Base-by-base conservation (phyloP, 1,140 invertebrate genomes). In the Brachystomella parvula region DNA sequence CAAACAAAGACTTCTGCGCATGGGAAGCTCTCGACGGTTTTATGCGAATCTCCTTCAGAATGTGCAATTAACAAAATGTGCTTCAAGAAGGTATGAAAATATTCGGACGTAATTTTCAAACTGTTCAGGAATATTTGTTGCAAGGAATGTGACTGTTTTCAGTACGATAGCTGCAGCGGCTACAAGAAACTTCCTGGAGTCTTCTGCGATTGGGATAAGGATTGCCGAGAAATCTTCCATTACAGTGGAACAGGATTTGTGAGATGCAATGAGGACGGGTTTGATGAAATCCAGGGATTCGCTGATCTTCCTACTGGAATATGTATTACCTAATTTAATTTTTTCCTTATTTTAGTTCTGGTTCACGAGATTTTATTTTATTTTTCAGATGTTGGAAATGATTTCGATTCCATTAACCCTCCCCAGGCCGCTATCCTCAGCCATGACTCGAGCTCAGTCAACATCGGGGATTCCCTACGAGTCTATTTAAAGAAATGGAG, bases 21-120 rank as follows among this genome's bases (percentile, higher is more conserved):
- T 1, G 64, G 64, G 21, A 57, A 53, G 26, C 30, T 70, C n/a
- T 63, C 64, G 0, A 66, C 60, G 24, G 35, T 70, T 47, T 63
- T 53, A 39, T 70, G 68, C 47, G 32, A 59, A 0, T 65, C 68
- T 30, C 68, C 68, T 3, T 59, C 32, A 2, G 68, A 70, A 33
- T 70, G 68, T 57, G 3, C 56, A n/a, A 66, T 70, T 53, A 70
- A 70, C 29, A 29, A 47, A 21, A 53, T 66, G 12, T 70, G 68
- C 28, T 39, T 70, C 12, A n/a, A 65, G 33, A 65, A 69, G 63
- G 67, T 68, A 26, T 3, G 21, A 47, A 12, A 9, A 12, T 9
- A 61, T 30, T 32, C 6, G 32, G 15, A 30, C 15, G 32, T 61
- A 9, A 31, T 15, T 31, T 15, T 61, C 28, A 28, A 15, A 33